Evolutionary conservation across 2,797 vertebrate genomes (phyloP).

Genomic region (Lemur catta): DNA sequence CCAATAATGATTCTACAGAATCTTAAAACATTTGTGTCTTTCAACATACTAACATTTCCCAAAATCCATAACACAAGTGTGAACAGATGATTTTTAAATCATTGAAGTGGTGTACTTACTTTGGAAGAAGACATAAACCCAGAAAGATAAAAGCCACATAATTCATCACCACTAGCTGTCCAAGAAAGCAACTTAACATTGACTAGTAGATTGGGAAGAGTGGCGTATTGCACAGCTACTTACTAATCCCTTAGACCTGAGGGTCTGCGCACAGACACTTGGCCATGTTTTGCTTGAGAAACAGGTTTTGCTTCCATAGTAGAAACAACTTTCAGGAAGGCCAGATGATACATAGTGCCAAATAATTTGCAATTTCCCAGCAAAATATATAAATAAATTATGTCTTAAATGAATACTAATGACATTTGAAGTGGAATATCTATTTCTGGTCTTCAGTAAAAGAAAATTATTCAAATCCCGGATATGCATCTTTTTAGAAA

Average conservation of each 20-base stretch:
- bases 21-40: background rate
- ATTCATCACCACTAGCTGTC: background rate
- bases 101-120: constrained; percentile 8
- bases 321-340: background rate
- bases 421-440: background rate
- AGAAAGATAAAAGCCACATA: constrained; percentile 29
- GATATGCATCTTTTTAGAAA: background rate
- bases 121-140: constrained; percentile 14
- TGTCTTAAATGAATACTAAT: background rate
- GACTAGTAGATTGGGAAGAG: background rate
- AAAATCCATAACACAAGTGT: background rate
- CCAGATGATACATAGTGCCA: constrained; percentile 8
- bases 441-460: background rate
- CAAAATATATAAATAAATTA: constrained; percentile 7
- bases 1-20: background rate
- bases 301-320: constrained; percentile 15
- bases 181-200: background rate
- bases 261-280: background rate
- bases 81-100: constrained; percentile 40
- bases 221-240: background rate
- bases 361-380: background rate
- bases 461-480: background rate
- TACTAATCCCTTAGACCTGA: background rate
- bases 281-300: background rate
- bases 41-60: constrained; percentile 16